Conservation (phyloP, 2,888 invertebrate species). For the Herminia tarsipennalis region DNA sequence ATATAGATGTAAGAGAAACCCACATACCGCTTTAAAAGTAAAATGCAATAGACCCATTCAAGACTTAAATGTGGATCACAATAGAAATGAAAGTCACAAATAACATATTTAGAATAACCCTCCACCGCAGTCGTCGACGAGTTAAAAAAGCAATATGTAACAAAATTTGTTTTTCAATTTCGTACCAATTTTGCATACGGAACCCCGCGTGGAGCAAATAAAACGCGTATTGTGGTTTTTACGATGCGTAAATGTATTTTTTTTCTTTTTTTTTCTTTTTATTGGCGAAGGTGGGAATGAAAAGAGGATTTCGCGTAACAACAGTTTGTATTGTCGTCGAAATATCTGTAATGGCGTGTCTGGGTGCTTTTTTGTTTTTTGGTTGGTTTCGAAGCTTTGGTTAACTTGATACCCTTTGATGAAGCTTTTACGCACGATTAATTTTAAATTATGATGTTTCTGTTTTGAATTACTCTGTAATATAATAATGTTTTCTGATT, state of each 20-base stretch:
- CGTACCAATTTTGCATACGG: slow-evolving; percentile 84
- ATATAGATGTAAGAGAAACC: too few species aligned
- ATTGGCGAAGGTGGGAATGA: slow-evolving; percentile 66
- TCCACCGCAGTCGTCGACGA: slow-evolving; percentile 38
- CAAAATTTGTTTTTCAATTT: slow-evolving; percentile 85
- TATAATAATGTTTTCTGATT: background rate
- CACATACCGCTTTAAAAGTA: too few species aligned
- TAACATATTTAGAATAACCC: slow-evolving; percentile 53
- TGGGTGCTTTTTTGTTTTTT: slow-evolving; percentile 38
- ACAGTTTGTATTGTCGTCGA: slow-evolving; percentile 38
- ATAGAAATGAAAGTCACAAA: slow-evolving; percentile 1
- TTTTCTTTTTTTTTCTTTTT: slow-evolving; percentile 52
- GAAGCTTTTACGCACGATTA: slow-evolving; percentile 19
- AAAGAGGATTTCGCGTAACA: slow-evolving; percentile 62
- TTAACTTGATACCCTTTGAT: slow-evolving; percentile 34
- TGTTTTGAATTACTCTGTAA: background rate
- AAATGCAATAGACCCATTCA: too few species aligned
- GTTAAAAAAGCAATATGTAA: slow-evolving; percentile 83
- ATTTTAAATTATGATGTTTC: slow-evolving; percentile 14
- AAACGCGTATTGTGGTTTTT: slow-evolving; percentile 80
- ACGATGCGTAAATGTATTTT: slow-evolving; percentile 76
- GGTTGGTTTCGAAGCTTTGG: slow-evolving; percentile 39
- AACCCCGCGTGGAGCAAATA: slow-evolving; percentile 70
- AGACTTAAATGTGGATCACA: too few species aligned
- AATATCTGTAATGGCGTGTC: slow-evolving; percentile 59